phyloP scores from a whole-genome alignment of 2,797 vertebrate genomes.

The Acanthornis magna region DNA sequence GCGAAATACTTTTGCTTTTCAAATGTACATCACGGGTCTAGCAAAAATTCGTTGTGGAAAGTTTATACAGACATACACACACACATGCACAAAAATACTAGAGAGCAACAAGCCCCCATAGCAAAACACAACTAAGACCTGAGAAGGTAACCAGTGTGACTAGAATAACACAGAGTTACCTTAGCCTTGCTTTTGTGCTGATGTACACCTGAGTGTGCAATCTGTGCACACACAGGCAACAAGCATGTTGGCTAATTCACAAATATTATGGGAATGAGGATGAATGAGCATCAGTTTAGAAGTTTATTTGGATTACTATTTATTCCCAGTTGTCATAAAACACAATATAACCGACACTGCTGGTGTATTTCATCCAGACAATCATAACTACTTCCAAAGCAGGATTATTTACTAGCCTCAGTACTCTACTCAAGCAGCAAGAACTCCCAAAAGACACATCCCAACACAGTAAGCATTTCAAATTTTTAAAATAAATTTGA shows the following conservation, averaged over 20 bases:
- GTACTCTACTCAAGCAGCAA: not conserved
- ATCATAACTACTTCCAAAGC: not conserved
- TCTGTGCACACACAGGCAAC: not conserved
- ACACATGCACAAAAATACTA: not conserved
- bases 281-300: not conserved
- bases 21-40: not conserved
- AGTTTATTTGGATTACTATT: not conserved
- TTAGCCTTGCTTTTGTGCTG: not conserved
- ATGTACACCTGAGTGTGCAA: rapidly evolving
- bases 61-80: not conserved
- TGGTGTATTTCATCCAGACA: not conserved
- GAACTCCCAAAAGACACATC: not conserved
- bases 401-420: not conserved
- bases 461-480: not conserved
- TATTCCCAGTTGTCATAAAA: not conserved
- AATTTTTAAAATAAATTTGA: not conserved
- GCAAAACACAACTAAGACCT: not conserved
- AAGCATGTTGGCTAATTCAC: not conserved
- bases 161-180: not conserved
- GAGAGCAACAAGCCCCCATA: not conserved
- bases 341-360: not conserved
- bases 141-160: not conserved
- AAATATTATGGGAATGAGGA: not conserved
- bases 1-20: not conserved
- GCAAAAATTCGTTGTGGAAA: not conserved